Evolutionary conservation across 2,888 invertebrate genomes (phyloP), one percentile per base, ranked within the genome.

Genomic region (Asteroscopus sphinx): DNA sequence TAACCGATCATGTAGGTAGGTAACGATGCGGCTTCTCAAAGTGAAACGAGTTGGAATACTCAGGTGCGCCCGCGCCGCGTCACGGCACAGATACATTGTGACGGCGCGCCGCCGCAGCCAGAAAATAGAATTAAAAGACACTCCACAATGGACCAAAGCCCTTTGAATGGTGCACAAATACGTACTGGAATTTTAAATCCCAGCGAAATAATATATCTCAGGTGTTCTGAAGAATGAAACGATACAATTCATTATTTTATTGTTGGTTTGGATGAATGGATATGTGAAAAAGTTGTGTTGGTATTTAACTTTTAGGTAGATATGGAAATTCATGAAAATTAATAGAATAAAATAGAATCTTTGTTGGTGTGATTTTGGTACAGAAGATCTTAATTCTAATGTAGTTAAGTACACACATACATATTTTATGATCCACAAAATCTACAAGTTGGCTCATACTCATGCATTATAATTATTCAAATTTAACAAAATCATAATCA

Each of bases 51-150:
- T 83, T 82, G 83, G 85, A 88, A 91, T 91, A 91, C 91, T 91
- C 92, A 91, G 91, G 91, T 91, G 92, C 86, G 90, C 82, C 70
- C 68, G 78, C 73, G 65, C 74, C 58, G 63, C 74, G 67, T 71
- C 77, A 72, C 70, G 71, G 69, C 68, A 67, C 83, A 52, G 77
- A 73, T 87, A 89, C 89, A 89, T 84, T 89, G 89, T 88, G 83
- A 82, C 78, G 81, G 74, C 80, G 73, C 79, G 79, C 77, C 72
- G 73, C 73, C 70, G 77, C 82, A 71, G 79, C 81, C 83, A 76
- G 76, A 77, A 81, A 91, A 91, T 88, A 91, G 87, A 91, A 91
- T 89, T 88, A 91, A 91, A 93, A 89, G 86, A 86, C 86, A 80
- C 77, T 78, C 85, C 85, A 92, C 91, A 92, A 92, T 90, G 89